These are phyloP conservation scores for Tribolium madens DNA, from an alignment of 1,140 invertebrate genomes.

Conservation along the genomic window DNA sequence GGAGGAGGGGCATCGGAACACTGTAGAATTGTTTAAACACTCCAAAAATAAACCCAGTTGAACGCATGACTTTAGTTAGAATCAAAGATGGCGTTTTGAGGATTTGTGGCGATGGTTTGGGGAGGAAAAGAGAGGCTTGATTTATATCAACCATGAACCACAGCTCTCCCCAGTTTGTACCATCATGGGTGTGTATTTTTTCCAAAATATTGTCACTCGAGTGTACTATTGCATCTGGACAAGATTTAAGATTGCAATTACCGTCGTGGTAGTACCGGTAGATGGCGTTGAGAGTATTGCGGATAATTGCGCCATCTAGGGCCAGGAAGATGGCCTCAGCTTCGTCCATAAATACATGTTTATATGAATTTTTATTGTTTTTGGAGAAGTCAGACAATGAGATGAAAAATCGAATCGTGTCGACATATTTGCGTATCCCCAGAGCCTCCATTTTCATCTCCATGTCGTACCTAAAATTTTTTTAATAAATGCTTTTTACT, in stretches of 20 bases:
- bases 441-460: conserved; percentile 60
- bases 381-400: conserved; percentile 59
- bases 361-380: conserved; percentile 59
- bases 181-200: conserved; percentile 43
- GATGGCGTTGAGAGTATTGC: conserved; percentile 58
- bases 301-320: conserved; percentile 60
- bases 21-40: conserved; percentile 63
- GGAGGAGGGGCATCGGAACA: conserved; percentile 57
- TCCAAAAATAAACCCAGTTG: conserved; percentile 61
- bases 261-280: conserved; percentile 57
- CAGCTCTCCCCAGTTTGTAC: conserved; percentile 59
- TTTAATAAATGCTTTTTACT: too few species aligned
- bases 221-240: conserved; percentile 36
- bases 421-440: conserved; percentile 61
- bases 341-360: conserved; percentile 65
- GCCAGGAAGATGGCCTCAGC: conserved; percentile 63
- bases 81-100: conserved; percentile 61
- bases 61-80: conserved; percentile 62
- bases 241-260: conserved; percentile 51
- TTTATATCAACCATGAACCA: conserved; percentile 66
- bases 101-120: conserved; percentile 62
- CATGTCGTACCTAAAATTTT: conserved; percentile 59
- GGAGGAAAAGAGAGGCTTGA: conserved; percentile 64
- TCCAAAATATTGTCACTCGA: conserved; percentile 27
- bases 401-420: conserved; percentile 62